Conservation (phyloP, 2,113 vertebrate genomes). For the Pomatorhinus ruficollis region DNA sequence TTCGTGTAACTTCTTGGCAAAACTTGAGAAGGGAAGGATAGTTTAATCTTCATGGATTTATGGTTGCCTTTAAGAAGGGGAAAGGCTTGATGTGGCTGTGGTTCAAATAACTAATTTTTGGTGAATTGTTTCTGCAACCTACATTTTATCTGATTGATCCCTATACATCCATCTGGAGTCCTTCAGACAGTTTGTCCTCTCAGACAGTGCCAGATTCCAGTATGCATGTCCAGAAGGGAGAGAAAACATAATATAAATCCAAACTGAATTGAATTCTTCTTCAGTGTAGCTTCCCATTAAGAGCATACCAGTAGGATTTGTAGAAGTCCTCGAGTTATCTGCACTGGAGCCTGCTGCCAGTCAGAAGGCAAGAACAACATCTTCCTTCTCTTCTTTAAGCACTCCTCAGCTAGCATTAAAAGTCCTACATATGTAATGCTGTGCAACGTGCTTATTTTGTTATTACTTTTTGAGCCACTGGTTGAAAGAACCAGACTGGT, state of each 20-base stretch:
- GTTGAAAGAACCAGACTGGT: neutral
- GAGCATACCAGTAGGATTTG: neutral
- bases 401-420: neutral
- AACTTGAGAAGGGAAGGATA: neutral
- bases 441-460: neutral
- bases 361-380: slow-evolving; percentile 28
- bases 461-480: neutral
- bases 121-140: neutral
- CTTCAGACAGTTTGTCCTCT: neutral
- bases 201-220: neutral
- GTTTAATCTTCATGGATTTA: slow-evolving; percentile 32
- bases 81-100: neutral
- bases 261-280: slow-evolving; percentile 48
- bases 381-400: slow-evolving; percentile 3
- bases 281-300: slow-evolving; percentile 35
- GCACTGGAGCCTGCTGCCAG: neutral
- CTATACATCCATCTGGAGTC: neutral
- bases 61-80: neutral
- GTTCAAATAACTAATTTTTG: slow-evolving; percentile 36
- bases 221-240: neutral
- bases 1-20: slow-evolving; percentile 31
- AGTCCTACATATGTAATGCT: neutral
- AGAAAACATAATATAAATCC: slow-evolving; percentile 45
- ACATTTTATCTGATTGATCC: neutral
- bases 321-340: neutral